These are phyloP conservation scores for Syngnathus typhle DNA, from an alignment of 2,113 vertebrate species.

Conservation along the genomic window DNA sequence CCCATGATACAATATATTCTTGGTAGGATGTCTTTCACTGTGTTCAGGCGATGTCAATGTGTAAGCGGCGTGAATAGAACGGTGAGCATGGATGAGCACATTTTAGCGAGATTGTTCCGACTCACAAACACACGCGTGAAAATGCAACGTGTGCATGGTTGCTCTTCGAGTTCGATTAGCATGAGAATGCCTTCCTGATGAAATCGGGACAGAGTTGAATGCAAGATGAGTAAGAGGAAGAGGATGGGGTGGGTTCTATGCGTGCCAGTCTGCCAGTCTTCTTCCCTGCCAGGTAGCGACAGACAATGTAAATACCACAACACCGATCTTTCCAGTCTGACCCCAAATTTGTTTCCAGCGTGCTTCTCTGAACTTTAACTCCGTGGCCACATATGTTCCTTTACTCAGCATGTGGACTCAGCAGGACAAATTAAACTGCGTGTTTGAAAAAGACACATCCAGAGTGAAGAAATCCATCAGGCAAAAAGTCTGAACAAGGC, in stretches of 20 bases:
- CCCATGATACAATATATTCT: constrained; percentile 47
- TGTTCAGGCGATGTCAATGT: constrained; percentile 38
- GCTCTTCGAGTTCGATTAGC: constrained; percentile 69
- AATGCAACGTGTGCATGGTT: constrained; percentile 28
- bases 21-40: constrained; percentile 40
- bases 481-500: constrained; percentile 52
- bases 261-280: constrained; percentile 12
- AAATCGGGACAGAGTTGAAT: constrained; percentile 55
- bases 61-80: constrained; percentile 44
- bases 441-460: constrained; percentile 39
- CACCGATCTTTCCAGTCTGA: constrained; percentile 29
- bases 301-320: constrained; percentile 33
- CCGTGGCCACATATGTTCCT: constrained; percentile 32
- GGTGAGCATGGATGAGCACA: constrained; percentile 43
- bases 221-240: constrained; percentile 30
- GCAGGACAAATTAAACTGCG: constrained; percentile 53
- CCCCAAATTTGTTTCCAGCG: constrained; percentile 47
- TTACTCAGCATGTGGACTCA: constrained; percentile 41
- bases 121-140: constrained; percentile 15
- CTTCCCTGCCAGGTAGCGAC: constrained; percentile 25
- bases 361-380: constrained; percentile 48
- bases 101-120: constrained; percentile 38
- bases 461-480: constrained; percentile 51
- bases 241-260: neutral
- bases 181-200: constrained; percentile 65